Base-by-base conservation (phyloP, 2,797 vertebrate genomes). In the Parauchenoglanis punctatus region DNA sequence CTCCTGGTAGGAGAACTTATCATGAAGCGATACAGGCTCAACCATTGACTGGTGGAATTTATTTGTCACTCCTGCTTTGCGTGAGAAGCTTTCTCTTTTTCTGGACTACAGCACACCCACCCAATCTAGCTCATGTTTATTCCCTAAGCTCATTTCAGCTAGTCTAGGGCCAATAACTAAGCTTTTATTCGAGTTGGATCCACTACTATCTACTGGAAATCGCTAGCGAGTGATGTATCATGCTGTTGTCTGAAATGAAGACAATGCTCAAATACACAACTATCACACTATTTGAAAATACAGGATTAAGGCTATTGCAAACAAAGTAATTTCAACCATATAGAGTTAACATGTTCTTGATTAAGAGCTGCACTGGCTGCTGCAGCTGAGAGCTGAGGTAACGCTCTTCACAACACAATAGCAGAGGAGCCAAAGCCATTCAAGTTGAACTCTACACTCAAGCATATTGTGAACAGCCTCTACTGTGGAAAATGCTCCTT, bases 401-500 rank as follows among this genome's bases (percentile, higher is more conserved):
- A n/a, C 87, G 46, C 8, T 84, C 82, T 88, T 91, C 90, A 86
- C 86, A 84, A 85, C 31, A 80, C 91, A 86, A 54, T 46, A 81
- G 77, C n/a, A 87, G 88, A 89, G 85, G 67, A 91, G 88, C 88
- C 76, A 85, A 82, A 58, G 49, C 18, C 25, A 85, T 76, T 58
- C 73, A 40, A 46, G 13, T 40, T 76, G n/a, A 56, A 52, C 61
- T 72, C 89, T 70, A 87, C 81, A 56, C 63, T 86, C 23, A 46
- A 63, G 80, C 52, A 77, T 44, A 81, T 86, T 83, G 88, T 83
- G 61, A 73, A 90, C 91, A 89, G 88, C 84, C 78, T 75, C 40
- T 78, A 56, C 72, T 92, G 72, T 54, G 87, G 87, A 81, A 84
- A 86, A 87, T 86, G 78, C 77, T 83, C 87, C 87, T 90, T 91